These are phyloP conservation scores for Semicossyphus pulcher DNA, from an alignment of 2,113 vertebrate species.

Conservation along the genomic window DNA sequence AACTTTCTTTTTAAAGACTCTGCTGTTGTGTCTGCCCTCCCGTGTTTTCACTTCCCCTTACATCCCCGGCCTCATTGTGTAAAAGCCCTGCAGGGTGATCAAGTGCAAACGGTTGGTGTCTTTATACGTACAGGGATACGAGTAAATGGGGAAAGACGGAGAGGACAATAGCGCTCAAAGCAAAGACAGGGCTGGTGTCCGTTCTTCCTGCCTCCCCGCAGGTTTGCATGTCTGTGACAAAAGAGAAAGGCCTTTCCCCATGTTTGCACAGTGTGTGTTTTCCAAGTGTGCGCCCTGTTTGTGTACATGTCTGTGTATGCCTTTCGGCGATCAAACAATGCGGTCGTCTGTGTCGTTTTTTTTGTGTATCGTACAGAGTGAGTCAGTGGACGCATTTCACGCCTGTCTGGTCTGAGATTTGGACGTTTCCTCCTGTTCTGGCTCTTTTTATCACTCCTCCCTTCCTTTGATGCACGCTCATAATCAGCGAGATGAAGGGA, in stretches of 20 bases:
- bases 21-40: slow-evolving; percentile 13
- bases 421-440: slow-evolving; percentile 48
- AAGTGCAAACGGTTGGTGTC: slow-evolving; percentile 29
- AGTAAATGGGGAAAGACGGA: slow-evolving; percentile 36
- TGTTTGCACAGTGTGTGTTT: slow-evolving; percentile 62
- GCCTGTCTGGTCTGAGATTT: slow-evolving; percentile 58
- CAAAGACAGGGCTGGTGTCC: slow-evolving; percentile 44
- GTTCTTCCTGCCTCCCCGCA: slow-evolving; percentile 59
- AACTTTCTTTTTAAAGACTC: slow-evolving; percentile 33
- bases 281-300: slow-evolving; percentile 52
- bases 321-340: slow-evolving; percentile 67
- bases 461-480: slow-evolving; percentile 59
- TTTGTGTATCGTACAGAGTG: slow-evolving; percentile 1
- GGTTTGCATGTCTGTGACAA: slow-evolving; percentile 71
- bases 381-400: slow-evolving; percentile 52
- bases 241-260: slow-evolving; percentile 62
- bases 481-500: slow-evolving; percentile 66
- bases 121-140: slow-evolving; percentile 37
- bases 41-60: slow-evolving; percentile 52
- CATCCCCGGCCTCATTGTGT: slow-evolving; percentile 43
- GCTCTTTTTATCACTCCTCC: slow-evolving; percentile 42
- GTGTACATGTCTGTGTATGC: slow-evolving; percentile 49
- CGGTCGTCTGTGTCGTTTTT: slow-evolving; percentile 31
- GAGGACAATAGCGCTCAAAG: slow-evolving; percentile 49
- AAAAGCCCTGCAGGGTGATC: slow-evolving; percentile 24